Base-by-base conservation (phyloP, 2,888 invertebrate species). In the Parasteatoda lunata region DNA sequence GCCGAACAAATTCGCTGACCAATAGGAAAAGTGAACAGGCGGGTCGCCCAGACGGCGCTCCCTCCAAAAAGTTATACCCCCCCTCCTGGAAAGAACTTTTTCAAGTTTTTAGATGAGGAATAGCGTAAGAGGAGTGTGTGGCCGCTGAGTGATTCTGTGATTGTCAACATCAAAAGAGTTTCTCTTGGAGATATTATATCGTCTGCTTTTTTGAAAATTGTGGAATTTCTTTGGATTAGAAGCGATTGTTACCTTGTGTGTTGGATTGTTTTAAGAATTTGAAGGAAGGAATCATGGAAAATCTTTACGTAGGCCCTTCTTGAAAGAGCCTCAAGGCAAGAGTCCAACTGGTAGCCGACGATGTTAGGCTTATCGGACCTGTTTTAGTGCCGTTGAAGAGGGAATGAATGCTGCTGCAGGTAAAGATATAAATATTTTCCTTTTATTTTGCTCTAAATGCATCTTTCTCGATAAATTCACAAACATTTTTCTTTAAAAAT, bases 281-380 rank as follows among this genome's bases (percentile, higher is more conserved):
- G 2, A 30, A 30, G 30, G 30, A 30, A 30, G 30, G 30, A 77
- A 69, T 77, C 77, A 68, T 48, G 30, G 51, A 15, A 69, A 30
- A 47, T 52, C 66, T 77, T 80, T 85, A 85, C 85, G 85, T 80
- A 85, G 85, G 85, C 85, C 76, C 13, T 30, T 30, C 30, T 30
- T 30, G 30, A 52, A 85, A 85, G 75, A 85, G 85, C 85, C 85
- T 80, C 80, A 59, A 85, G 85, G 85, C 85, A 85, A 80, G 77
- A 75, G 70, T 77, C 75, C 85, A 80, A 69, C 73, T 84, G 79
- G 84, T 78, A 65, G 85, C 75, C 70, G 69, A 68, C 80, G 77
- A 85, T 76, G 85, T 85, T 85, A 85, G 85, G 85, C 85, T 69
- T 85, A 85, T 79, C 85, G 77, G 85, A 85, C 85, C 76, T 70